Base-by-base conservation (phyloP, 2,888 invertebrate genomes). In the Pachymerium ferrugineum region DNA sequence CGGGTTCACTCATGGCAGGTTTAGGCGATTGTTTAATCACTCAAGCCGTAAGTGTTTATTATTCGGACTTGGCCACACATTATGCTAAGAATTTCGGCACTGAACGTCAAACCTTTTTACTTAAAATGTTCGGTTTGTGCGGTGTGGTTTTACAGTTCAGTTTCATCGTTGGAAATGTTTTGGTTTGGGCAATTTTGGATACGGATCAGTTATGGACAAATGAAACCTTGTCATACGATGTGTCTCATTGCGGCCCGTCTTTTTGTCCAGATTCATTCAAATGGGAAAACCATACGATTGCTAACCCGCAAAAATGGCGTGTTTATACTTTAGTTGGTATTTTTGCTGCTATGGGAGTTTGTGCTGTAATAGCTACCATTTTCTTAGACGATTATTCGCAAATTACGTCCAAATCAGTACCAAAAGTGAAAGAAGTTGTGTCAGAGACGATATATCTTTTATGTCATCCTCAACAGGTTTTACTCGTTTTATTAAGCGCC, bases 101-200 rank as follows among this genome's bases (percentile, higher is more conserved):
- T n/a, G 16, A 73, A 8, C 54, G 73, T 12, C 29, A 54, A n/a
- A 73, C 62, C 30, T 67, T 73, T 19, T 19, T 73, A 10, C 67
- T 73, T 10, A 28, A 31, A 22, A 16, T 73, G 62, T 73, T 73
- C 22, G 73, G 73, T 16, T 16, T 73, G 16, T 22, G 31, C 19
- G 31, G 73, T 30, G 31, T 67, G 12, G 19, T 73, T 12, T 30
- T 28, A n/a, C 73, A 73, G n/a, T n/a, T 16, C 16, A 54, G 73
- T 30, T 73, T 62, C 31, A 73, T 73, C 22, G 14, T 54, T 1
- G 73, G 73, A 5, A 73, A 73, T 30, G 25, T 73, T 5, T 28
- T 73, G 14, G 67, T 67, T 2, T 73, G 73, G 73, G 22, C 30
- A 54, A 73, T 73, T n/a, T 25, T 73, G 19, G 73, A 73, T n/a